Percentiles rank a stretch among this genome's conserved stretches.
These are phyloP conservation scores for Cephus rjabovi DNA, from an alignment of 2,888 invertebrate species.

Conservation along the genomic window DNA sequence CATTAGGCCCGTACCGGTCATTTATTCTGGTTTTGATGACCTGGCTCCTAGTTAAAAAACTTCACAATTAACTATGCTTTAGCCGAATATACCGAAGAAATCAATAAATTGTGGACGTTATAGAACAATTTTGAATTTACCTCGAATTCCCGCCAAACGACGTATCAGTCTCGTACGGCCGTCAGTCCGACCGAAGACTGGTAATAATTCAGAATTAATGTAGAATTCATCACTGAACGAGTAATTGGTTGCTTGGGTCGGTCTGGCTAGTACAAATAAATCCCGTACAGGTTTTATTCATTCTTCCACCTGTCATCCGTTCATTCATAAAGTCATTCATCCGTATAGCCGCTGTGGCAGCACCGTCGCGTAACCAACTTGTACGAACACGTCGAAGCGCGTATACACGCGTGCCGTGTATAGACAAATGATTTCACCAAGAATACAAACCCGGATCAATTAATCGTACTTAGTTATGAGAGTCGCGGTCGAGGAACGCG, in stretches of 20 bases:
- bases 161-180: background rate
- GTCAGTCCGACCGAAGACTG: background rate
- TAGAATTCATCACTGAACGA: constrained; percentile 43
- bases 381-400: background rate
- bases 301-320: constrained; percentile 27
- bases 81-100: background rate
- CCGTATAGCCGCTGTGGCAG: background rate
- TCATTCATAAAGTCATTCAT: constrained; percentile 29
- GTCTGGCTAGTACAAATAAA: constrained; percentile 5
- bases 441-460: background rate
- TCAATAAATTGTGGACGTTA: background rate
- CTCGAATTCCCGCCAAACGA: background rate
- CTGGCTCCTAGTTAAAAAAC: constrained; percentile 6
- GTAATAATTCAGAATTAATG: constrained; percentile 18
- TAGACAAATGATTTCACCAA: background rate
- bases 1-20: constrained; percentile 2
- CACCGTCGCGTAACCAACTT: background rate
- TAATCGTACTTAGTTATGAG: background rate
- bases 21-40: background rate
- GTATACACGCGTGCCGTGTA: background rate
- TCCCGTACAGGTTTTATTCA: constrained; percentile 32
- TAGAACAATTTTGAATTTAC: background rate
- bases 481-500: background rate
- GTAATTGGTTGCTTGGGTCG: constrained; percentile 44
- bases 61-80: background rate